phyloP scores from a whole-genome alignment of 2,113 vertebrate genomes.

The Gadus chalcogrammus region DNA sequence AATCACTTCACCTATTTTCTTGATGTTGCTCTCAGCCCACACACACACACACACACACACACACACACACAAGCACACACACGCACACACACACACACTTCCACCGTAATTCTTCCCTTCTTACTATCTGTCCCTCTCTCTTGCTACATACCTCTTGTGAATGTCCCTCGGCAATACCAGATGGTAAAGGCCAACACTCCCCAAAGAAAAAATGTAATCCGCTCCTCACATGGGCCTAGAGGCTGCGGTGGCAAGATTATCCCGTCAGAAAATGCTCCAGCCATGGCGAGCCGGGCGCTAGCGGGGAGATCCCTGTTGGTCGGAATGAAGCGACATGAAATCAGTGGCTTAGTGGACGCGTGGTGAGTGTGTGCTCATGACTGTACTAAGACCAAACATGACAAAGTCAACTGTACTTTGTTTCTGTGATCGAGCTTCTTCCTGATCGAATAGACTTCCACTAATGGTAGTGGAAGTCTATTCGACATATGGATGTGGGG shows the following conservation, averaged over 20 bases:
- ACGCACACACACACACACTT: constrained; percentile 5
- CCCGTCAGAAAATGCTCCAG: constrained; percentile 25
- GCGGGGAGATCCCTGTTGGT: constrained; percentile 19
- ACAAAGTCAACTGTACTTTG: too few relatives aligned
- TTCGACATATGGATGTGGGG: too few relatives aligned
- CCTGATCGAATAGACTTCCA: too few relatives aligned
- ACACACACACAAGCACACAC: too few relatives aligned
- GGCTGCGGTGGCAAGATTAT: constrained; percentile 55
- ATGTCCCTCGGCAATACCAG: constrained; percentile 53
- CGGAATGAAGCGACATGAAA: background rate
- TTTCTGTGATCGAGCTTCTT: too few relatives aligned
- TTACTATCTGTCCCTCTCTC: constrained; percentile 4
- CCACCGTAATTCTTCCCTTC: background rate
- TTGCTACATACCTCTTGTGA: constrained; percentile 33
- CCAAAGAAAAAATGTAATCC: constrained; percentile 71
- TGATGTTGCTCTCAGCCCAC: background rate
- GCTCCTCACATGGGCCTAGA: constrained; percentile 56
- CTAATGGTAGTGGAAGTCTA: too few relatives aligned
- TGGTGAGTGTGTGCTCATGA: background rate
- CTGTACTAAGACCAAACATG: too few relatives aligned
- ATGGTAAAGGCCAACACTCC: constrained; percentile 63
- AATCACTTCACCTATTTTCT: background rate
- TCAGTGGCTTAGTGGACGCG: background rate
- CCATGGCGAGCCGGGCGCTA: constrained; percentile 11
- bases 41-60: background rate